Conservation (phyloP, 1,140 invertebrate species). For the Chrysopa pallens region DNA sequence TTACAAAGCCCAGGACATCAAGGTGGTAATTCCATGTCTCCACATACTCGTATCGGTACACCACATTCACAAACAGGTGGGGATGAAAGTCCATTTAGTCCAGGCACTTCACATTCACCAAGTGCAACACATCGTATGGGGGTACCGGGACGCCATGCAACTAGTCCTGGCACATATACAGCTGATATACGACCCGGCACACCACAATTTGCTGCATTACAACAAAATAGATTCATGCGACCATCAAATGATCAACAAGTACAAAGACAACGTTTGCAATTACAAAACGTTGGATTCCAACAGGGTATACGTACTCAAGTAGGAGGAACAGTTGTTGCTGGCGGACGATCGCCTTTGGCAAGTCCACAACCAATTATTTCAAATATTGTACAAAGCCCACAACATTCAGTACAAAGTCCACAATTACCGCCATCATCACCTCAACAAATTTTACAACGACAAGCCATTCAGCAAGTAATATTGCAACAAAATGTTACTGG, state of each 20-base stretch:
- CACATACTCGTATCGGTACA: conserved; percentile 35
- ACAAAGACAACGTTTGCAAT: conserved; percentile 8
- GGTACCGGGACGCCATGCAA: conserved; percentile 22
- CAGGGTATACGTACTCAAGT: conserved; percentile 10
- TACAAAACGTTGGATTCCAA: conserved; percentile 7
- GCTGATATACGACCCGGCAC: conserved; percentile 21
- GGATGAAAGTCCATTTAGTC: conserved; percentile 22
- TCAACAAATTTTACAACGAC: conserved; percentile 11
- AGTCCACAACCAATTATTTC: conserved; percentile 17
- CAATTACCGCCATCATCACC: conserved; percentile 15
- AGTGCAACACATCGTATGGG: conserved; percentile 28
- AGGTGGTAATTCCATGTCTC: conserved; percentile 29
- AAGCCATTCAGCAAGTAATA: conserved; percentile 6
- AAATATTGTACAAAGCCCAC: conserved; percentile 9
- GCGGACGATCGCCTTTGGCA: conserved; percentile 17
- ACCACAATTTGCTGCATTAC: conserved; percentile 18
- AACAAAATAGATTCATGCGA: conserved; percentile 17
- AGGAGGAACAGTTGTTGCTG: background rate
- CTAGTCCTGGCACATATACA: conserved; percentile 30
- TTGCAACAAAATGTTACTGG: conserved; percentile 8
- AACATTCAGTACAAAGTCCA: conserved; percentile 18
- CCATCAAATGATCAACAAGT: conserved; percentile 8
- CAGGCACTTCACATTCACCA: conserved; percentile 21
- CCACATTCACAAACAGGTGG: conserved; percentile 38
- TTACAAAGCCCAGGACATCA: conserved; percentile 29